phyloP scores from a whole-genome alignment of 2,113 vertebrate species.

The Petrocephalus microphthalmus region DNA sequence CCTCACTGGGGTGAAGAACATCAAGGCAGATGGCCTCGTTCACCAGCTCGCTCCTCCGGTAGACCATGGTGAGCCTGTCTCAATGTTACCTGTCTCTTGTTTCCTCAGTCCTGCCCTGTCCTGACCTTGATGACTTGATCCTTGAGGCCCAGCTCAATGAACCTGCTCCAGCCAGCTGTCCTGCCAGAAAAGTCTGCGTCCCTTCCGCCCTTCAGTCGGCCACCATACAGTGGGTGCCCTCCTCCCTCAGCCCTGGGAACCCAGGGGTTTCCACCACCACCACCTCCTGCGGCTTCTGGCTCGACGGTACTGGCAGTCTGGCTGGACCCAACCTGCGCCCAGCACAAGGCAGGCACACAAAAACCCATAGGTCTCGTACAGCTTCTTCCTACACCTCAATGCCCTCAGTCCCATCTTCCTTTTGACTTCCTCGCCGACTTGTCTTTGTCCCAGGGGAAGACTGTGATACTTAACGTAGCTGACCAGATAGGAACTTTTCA shows the following conservation, averaged over 20 bases:
- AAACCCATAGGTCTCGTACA: background rate
- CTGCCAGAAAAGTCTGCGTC: background rate
- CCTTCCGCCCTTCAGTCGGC: background rate
- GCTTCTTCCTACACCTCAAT: background rate
- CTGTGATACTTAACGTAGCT: background rate
- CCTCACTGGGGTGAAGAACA: too few relatives aligned
- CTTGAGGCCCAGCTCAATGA: too few relatives aligned
- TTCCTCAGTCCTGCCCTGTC: too few relatives aligned
- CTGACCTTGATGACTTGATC: too few relatives aligned
- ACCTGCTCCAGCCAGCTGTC: too few relatives aligned
- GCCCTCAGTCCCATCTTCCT: background rate
- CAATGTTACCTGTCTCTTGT: too few relatives aligned
- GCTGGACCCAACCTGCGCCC: background rate
- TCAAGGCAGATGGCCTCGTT: too few relatives aligned
- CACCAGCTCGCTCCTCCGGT: too few relatives aligned
- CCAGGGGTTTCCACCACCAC: background rate
- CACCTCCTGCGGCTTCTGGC: background rate
- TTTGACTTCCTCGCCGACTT: background rate
- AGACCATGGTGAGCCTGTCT: too few relatives aligned
- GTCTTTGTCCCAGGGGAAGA: background rate
- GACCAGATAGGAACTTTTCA: background rate
- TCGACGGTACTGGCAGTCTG: background rate
- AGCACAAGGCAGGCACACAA: background rate
- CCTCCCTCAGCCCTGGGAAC: background rate
- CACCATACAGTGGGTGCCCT: background rate